Conservation (phyloP, 2,113 vertebrate genomes). For the Coryphaenoides rupestris region DNA sequence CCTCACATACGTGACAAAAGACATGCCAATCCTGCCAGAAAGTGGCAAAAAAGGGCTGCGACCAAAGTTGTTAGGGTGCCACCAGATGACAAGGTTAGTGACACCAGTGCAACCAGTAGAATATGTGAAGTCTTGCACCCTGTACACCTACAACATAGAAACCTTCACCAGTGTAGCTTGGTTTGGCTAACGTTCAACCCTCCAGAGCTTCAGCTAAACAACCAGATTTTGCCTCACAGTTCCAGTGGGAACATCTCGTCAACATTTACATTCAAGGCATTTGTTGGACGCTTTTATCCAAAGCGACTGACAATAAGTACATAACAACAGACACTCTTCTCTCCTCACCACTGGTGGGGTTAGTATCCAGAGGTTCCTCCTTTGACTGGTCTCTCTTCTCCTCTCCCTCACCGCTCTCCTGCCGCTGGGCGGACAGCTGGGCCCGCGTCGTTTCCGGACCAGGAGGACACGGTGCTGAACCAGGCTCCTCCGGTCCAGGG, state of each 20-base stretch:
- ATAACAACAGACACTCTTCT: not conserved
- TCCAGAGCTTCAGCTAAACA: not conserved
- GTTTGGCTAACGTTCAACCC: too few relatives aligned
- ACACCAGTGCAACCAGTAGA: too few relatives aligned
- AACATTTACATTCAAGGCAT: not conserved
- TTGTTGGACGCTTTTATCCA: too few relatives aligned
- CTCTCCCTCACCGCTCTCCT: slow-evolving; percentile 42
- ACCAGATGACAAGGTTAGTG: too few relatives aligned
- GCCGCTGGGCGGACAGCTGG: slow-evolving; percentile 3
- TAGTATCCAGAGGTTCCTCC: slow-evolving; percentile 71
- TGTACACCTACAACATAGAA: too few relatives aligned
- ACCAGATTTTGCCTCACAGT: not conserved
- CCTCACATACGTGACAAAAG: too few relatives aligned
- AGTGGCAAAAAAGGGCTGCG: too few relatives aligned
- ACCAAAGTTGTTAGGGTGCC: too few relatives aligned
- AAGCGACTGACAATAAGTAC: too few relatives aligned
- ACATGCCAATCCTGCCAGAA: too few relatives aligned
- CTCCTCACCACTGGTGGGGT: slow-evolving; percentile 75
- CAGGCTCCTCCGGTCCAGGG: slow-evolving; percentile 11
- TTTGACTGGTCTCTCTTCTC: slow-evolving; percentile 81
- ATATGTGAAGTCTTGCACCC: too few relatives aligned
- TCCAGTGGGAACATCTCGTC: not conserved
- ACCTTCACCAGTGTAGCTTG: too few relatives aligned
- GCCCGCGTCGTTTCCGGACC: slow-evolving; percentile 7
- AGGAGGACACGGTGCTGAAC: not conserved